Percentiles rank a stretch among this genome's conserved stretches.
Conservation (phyloP, 1,140 invertebrate species). For the Homalodisca vitripennis region DNA sequence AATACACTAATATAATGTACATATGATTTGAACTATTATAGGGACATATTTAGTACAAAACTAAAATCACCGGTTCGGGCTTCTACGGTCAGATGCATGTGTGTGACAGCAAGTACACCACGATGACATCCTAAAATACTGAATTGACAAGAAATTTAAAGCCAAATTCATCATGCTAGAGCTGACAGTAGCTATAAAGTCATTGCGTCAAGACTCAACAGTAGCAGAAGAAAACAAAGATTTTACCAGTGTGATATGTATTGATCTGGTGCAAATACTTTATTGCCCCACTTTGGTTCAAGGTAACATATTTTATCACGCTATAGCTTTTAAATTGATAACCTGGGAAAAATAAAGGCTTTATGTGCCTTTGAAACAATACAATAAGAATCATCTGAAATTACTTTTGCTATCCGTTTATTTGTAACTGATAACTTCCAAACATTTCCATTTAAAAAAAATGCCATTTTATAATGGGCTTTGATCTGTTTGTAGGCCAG, state of each 20-base stretch:
- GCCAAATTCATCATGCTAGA: neutral
- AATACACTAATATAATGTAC: slow-evolving; percentile 25
- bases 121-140: slow-evolving; percentile 1
- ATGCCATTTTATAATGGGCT: slow-evolving; percentile 35
- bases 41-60: slow-evolving; percentile 29
- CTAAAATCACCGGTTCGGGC: slow-evolving; percentile 27
- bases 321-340: slow-evolving; percentile 31
- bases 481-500: slow-evolving; percentile 35
- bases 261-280: slow-evolving; percentile 20
- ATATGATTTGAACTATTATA: slow-evolving; percentile 19
- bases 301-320: slow-evolving; percentile 22
- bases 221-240: neutral
- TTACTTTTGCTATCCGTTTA: slow-evolving; percentile 31
- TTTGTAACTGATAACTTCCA: slow-evolving; percentile 30
- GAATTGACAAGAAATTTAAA: neutral
- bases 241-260: neutral
- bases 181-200: slow-evolving; percentile 5
- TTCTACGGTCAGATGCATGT: slow-evolving; percentile 27
- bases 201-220: neutral
- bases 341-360: slow-evolving; percentile 20
- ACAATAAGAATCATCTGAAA: slow-evolving; percentile 30
- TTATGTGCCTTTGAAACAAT: slow-evolving; percentile 33
- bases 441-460: slow-evolving; percentile 1
- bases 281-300: slow-evolving; percentile 27
- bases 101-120: slow-evolving; percentile 13